Base-by-base conservation (phyloP, 2,888 invertebrate species). In the Helicoverpa assulta region DNA sequence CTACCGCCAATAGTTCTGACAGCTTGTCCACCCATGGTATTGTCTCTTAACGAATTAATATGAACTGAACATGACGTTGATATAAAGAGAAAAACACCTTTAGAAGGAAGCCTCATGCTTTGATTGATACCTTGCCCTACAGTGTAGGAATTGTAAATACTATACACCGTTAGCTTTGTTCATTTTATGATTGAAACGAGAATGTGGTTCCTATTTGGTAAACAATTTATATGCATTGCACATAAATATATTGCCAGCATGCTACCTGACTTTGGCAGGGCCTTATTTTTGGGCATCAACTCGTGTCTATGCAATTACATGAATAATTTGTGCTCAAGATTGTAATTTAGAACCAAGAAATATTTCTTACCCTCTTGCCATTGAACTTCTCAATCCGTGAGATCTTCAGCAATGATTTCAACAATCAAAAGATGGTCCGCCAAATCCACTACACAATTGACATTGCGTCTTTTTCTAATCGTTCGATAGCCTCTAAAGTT, bases 21-120 rank as follows among this genome's bases (percentile, higher is more conserved):
- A 77, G 70, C 52, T 2, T 58, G 80, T 80, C 74, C 80, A 69
- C 74, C 80, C 70, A 68, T 67, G 64, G 71, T 61, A 74, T 67
- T 74, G 66, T 72, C 63, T 67, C 50, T 72, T 40, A 64, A 68
- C 57, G 62, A 71, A 58, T 71, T 67, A 77, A 76, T 80, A 68
- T 54, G 60, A 37, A 61, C 67, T 50, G 55, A 68, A 54, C 55
- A 59, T 10, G 51, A 50, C 58, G 59, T 59, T 21, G 16, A 26
- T 55, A 54, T 50, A 53, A 40, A 52, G 29, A 61, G 54, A 54
- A 62, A 62, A 51, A 53, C 18, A 14, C 21, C 47, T 37, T 5
- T n/a, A 52, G 55, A 56, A 59, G 50, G 71, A 72, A 55, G 65
- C 58, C 54, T 58, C 16, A 50, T 19, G 29, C 47, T 70, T 71